Evolutionary conservation across 2,113 vertebrate species (phyloP), one percentile per base, ranked within the genome.

Genomic region (Callocephalon fimbriatum): DNA sequence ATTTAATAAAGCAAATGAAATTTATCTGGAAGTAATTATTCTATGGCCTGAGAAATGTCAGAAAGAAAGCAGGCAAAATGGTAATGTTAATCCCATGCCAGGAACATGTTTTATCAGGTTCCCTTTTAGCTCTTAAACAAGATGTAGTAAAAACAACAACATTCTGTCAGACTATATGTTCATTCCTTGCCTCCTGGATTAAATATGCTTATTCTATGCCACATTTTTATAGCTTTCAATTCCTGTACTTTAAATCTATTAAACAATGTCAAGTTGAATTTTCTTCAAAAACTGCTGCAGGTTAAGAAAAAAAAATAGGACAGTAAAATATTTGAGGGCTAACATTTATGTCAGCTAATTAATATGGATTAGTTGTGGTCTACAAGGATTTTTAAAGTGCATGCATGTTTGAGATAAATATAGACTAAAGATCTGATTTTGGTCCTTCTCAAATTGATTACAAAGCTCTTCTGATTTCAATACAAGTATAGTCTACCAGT

Each of bases 201-300:
- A 97, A 92, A 96, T 90, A 94, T 93, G 77, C 73, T 96, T 97
- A 86, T 96, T 97, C 94, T 84, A 93, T 95, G 84, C 94, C 95
- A 96, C 75, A 96, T 97, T 97, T 97, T 97, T 95, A 96, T 95
- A 95, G 95, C 75, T 97, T 97, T 97, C 94, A 97, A 95, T 96
- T 96, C 94, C 88, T 95, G 88, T 96, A 81, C 92, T 98, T 98
- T 95, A 97, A 98, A 96, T 98, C 93, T 97, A 97, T 97, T 97
- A 97, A 97, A 95, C 92, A 97, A 96, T 95, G 92, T 97, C 95
- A 95, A 91, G 76, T 91, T 96, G 84, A 96, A 98, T 98, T 97
- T 96, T 61, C 93, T 90, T 97, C 92, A 97, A 95, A 95, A 94
- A 97, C 51, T 95, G 95, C 94, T 97, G 89, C 87, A 96, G 96